Conservation (phyloP, 2,888 invertebrate genomes). For the Leuctra nigra region DNA sequence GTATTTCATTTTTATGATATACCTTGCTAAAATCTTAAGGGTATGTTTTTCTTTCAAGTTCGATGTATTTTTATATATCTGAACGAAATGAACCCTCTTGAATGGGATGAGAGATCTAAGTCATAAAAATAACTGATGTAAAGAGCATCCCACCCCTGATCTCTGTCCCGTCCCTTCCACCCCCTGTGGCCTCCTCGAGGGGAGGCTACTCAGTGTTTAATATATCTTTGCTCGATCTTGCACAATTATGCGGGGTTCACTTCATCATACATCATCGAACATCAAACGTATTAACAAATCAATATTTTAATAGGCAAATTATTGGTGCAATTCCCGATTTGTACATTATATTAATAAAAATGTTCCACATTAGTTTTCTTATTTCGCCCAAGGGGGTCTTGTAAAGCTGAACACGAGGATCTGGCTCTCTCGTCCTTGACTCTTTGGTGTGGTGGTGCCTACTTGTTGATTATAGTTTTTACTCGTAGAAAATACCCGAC, state of each 20-base stretch:
- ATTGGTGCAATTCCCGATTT: not conserved
- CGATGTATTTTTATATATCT: not conserved
- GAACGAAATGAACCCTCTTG: not conserved
- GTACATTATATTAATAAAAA: conserved; percentile 1
- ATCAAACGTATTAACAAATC: too few species aligned
- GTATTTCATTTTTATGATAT: too few species aligned
- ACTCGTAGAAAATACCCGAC: conserved; percentile 17
- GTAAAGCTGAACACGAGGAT: not conserved
- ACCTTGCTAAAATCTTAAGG: not conserved
- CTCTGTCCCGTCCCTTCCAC: conserved; percentile 18
- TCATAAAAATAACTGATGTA: conserved; percentile 23
- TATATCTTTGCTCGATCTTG: too few species aligned
- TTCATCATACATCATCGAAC: too few species aligned
- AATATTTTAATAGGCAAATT: too few species aligned
- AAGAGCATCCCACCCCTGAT: conserved; percentile 9
- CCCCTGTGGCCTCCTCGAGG: conserved; percentile 21
- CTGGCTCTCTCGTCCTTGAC: conserved; percentile 4
- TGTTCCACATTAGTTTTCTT: not conserved
- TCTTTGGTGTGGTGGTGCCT: conserved; percentile 6
- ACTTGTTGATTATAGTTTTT: conserved; percentile 28
- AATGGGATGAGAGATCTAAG: conserved; percentile 18
- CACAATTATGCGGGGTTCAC: too few species aligned
- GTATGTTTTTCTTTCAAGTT: conserved; percentile 6
- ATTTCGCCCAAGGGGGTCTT: conserved; percentile 6
- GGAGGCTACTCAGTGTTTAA: conserved; percentile 7